These are phyloP conservation scores for Siniperca knerii DNA, from an alignment of 2,113 vertebrate species.

Conservation along the genomic window DNA sequence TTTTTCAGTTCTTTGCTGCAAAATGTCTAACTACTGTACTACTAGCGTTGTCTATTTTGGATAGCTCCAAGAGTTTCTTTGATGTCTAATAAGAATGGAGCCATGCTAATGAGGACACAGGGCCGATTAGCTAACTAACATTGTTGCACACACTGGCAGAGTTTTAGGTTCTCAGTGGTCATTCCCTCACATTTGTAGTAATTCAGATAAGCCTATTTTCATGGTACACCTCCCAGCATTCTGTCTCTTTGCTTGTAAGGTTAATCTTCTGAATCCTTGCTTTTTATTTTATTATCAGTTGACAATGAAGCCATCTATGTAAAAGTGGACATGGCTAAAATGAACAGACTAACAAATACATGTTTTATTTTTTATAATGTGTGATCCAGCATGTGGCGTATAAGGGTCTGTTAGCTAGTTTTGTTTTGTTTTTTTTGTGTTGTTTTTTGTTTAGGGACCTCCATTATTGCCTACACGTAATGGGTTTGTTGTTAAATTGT, in stretches of 20 bases:
- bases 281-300: background rate
- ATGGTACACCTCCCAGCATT: background rate
- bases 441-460: background rate
- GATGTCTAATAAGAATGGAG: slow-evolving; percentile 24
- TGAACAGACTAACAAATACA: background rate
- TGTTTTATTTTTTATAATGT: background rate
- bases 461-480: background rate
- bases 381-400: background rate
- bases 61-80: background rate
- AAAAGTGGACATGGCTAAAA: background rate
- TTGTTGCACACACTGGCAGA: background rate
- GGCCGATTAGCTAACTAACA: slow-evolving; percentile 12
- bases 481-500: background rate
- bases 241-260: background rate
- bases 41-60: background rate
- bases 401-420: background rate
- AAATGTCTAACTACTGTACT: background rate
- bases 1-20: background rate
- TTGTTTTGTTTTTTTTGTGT: background rate
- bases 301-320: background rate
- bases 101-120: slow-evolving; percentile 17
- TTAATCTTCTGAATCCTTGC: background rate
- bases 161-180: background rate
- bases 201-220: background rate
- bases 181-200: background rate